Evolutionary conservation across 2,113 vertebrate species (phyloP), one percentile per base, ranked within the genome.

Genomic region (Eurystomus gularis): DNA sequence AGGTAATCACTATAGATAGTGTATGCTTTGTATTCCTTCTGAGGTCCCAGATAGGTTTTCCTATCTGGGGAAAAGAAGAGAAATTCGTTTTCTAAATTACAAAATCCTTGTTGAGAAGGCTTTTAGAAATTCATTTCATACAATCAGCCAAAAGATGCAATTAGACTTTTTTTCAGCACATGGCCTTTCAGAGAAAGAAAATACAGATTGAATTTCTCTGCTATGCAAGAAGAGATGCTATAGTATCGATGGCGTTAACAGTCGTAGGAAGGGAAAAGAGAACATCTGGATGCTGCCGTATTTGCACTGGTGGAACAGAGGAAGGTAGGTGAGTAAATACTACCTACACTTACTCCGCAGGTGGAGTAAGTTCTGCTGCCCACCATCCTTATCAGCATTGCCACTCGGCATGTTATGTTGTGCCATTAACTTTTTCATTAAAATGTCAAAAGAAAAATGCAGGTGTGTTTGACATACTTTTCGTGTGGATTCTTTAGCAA

Each of bases 381-480:
- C 60, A 40, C 21, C 16, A 40, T 49, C 23, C 29, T 65, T 51
- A 73, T 7, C 35, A 65, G 33, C 14, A 25, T 3, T 52, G 42
- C 23, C 0, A 0, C 26, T 55, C 2, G 0, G 44, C 33, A 10
- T 29, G 31, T 13, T 52, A 62, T 24, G 5, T 64, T 11, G 10
- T 7, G 26, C 39, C 14, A 35, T 26, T 48, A 51, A 31, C 5
- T 54, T 57, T 83, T 84, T 61, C 28, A 51, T 10, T 52, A 58
- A 85, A 58, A 21, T 3, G 16, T 14, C 6, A 11, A 8, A 19
- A 26, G 10, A 28, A 35, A 42, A 75, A 24, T 11, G 5, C 25
- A 51, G 8, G 10, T 55, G 37, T 0, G 3, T 39, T 62, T 89
- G 31, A 87, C 18, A 39, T 7, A 2, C 5, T 71, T 89, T 76